Base-by-base conservation (phyloP, 2,888 invertebrate species). In the Neuroscelio doddi region DNA sequence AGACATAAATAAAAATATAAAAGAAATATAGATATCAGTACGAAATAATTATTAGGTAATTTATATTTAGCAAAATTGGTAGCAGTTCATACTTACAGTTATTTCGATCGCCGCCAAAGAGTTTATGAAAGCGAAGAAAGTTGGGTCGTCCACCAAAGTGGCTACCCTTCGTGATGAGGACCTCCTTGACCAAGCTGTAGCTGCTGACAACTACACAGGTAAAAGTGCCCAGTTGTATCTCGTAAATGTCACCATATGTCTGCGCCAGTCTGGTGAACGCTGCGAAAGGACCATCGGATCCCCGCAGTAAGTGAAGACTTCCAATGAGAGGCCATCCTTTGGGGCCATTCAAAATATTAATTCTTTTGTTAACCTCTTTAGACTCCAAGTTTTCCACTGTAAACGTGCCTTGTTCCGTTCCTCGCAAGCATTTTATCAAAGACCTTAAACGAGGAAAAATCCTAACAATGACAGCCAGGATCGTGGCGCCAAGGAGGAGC, bases 111-210 rank as follows among this genome's bases (percentile, higher is more conserved):
- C 93, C 94, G 21, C 93, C 93, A 82, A 95, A 95, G 5, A 95
- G 89, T 69, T 90, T 89, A 78, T 94, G 91, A 81, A 93, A 95
- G 12, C 95, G 86, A 70, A 91, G 81, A 82, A 94, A 94, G 80
- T 94, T 90, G 0, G 95, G 94, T 7, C 95, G 87, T 8, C 94
- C 93, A 1, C 93, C 93, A 83, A 95, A 94, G 75, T 91, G 91
- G 66, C 90, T 91, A 2, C 94, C 94, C 76, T 92, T 93, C 63
- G 91, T 89, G 78, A 93, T 92, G 16, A 93, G 86, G 44, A 93
- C 93, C 78, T 93, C 92, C 62, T 90, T 88, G 68, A 93, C 92
- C 26, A 91, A 83, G 10, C 89, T 88, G 76, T 92, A 87, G 80
- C 89, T 92, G 80, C 92, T 93, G 32, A 93, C 92, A 16, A 93